Evolutionary conservation across 2,113 vertebrate genomes (phyloP).

Genomic region (Sterrhoptilus dennistouni): DNA sequence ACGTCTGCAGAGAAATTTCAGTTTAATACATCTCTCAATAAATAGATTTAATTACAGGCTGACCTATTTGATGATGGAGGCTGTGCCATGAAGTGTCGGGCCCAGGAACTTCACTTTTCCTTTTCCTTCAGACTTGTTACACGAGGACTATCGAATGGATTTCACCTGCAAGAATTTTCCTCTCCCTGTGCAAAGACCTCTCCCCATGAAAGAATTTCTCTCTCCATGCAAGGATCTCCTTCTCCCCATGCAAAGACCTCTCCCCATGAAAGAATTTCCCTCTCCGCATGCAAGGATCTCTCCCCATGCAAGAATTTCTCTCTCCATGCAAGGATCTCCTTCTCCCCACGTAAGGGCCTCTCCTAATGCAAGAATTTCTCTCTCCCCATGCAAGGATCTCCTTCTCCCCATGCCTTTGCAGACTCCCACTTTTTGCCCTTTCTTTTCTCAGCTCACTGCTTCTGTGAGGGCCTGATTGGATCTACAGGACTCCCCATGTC

Average conservation of each 20-base stretch:
- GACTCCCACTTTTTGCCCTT: neutral
- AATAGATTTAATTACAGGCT: neutral
- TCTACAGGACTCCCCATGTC: neutral
- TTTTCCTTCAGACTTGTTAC: neutral
- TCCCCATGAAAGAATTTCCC: neutral
- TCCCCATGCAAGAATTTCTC: too few relatives aligned
- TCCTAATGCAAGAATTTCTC: neutral
- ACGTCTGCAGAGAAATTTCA: neutral
- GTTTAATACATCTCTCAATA: neutral
- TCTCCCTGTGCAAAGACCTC: neutral
- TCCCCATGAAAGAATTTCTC: neutral
- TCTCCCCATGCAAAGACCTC: neutral
- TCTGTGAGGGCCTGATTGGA: neutral
- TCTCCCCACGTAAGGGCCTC: too few relatives aligned
- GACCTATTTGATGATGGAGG: neutral
- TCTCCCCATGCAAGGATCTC: neutral
- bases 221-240: neutral
- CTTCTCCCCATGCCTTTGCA: neutral
- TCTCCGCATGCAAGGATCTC: neutral
- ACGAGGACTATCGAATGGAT: accelerated
- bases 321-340: neutral
- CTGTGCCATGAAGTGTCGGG: neutral
- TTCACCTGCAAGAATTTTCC: neutral
- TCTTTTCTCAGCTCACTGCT: neutral
- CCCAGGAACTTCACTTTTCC: neutral